Conservation (phyloP, 2,797 vertebrate species). For the Phrynocephalus vlangalii region DNA sequence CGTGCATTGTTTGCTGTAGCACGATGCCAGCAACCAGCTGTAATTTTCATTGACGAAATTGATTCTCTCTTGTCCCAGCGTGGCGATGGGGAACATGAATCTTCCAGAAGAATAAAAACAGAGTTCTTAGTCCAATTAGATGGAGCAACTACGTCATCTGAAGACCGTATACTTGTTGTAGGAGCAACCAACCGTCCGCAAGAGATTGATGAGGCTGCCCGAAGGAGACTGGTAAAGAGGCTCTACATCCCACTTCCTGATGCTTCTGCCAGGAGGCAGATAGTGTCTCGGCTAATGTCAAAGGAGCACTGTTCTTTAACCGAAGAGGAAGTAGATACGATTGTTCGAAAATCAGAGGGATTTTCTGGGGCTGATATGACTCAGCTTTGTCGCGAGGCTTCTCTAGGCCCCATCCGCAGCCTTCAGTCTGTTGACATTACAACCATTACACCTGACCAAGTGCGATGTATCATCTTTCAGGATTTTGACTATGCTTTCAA, state of each 20-base stretch:
- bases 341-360: constrained; percentile 84
- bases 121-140: constrained; percentile 97
- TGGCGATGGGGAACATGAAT: constrained; percentile 95
- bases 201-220: constrained; percentile 96
- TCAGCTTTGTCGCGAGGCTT: constrained; percentile 94
- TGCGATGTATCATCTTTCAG: constrained; percentile 86
- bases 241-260: constrained; percentile 95
- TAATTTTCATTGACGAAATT: constrained; percentile 98
- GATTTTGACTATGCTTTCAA: constrained; percentile 93
- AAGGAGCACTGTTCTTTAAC: constrained; percentile 84
- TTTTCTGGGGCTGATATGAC: constrained; percentile 98
- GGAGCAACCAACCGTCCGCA: constrained; percentile 97
- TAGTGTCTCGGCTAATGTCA: constrained; percentile 88
- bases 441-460: constrained; percentile 89
- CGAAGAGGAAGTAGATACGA: constrained; percentile 81
- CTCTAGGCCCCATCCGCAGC: constrained; percentile 94
- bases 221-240: constrained; percentile 91
- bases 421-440: constrained; percentile 88
- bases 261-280: constrained; percentile 86
- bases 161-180: constrained; percentile 95
- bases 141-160: constrained; percentile 90
- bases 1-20: constrained; percentile 93
- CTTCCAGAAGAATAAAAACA: constrained; percentile 95
- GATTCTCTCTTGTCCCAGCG: constrained; percentile 95
- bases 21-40: constrained; percentile 93